phyloP scores from a whole-genome alignment of 2,797 vertebrate genomes.

The Zenarchopterus dispar region DNA sequence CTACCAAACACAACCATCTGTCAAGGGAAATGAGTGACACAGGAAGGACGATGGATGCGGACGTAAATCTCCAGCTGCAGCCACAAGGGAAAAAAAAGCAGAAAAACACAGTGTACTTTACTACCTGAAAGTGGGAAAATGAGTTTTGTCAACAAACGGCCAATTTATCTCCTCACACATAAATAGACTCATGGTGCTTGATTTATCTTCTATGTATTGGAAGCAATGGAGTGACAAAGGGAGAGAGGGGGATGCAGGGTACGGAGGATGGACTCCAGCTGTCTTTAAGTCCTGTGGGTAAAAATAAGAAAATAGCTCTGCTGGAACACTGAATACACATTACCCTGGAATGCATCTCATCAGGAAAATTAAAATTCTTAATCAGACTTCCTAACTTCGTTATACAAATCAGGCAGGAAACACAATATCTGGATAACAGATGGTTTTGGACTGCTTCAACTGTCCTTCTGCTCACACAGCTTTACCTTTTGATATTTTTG shows the following conservation, averaged over 20 bases:
- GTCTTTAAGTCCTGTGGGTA: slow-evolving; percentile 12
- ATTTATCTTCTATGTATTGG: slow-evolving; percentile 73
- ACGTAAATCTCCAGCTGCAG: slow-evolving; percentile 52
- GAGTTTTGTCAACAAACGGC: slow-evolving; percentile 77
- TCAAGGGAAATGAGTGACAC: slow-evolving; percentile 67
- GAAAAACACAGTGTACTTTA: slow-evolving; percentile 64
- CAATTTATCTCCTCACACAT: slow-evolving; percentile 75
- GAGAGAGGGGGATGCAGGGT: slow-evolving; percentile 19
- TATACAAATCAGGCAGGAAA: no score
- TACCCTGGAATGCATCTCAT: no score
- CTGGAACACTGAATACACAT: no score
- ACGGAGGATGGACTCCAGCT: slow-evolving; percentile 34
- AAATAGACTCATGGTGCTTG: slow-evolving; percentile 67
- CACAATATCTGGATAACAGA: no score
- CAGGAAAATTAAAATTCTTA: no score
- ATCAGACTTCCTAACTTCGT: no score
- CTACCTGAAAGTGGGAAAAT: slow-evolving; percentile 76
- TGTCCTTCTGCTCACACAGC: no score
- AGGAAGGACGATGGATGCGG: slow-evolving; percentile 18
- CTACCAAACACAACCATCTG: slow-evolving; percentile 62
- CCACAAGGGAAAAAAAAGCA: slow-evolving; percentile 1
- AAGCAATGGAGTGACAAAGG: slow-evolving; percentile 65
- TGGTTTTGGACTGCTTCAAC: no score
- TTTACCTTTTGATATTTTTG: no score
- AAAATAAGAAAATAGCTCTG: slow-evolving; percentile 1